Conservation (phyloP, 2,113 vertebrate genomes). For the Tragelaphus buxtoni region DNA sequence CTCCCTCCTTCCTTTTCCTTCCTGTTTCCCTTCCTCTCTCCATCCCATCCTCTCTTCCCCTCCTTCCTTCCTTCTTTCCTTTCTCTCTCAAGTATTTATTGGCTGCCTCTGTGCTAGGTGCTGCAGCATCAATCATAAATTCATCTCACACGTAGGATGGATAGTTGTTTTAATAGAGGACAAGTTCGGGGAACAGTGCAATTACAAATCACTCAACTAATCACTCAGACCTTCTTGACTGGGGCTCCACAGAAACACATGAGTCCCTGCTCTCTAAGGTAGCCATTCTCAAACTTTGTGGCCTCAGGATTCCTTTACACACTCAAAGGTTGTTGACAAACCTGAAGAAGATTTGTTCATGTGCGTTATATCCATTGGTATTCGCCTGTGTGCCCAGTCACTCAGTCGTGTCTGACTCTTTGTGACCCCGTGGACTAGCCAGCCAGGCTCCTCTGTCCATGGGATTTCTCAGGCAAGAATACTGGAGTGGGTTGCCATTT, state of each 20-base stretch:
- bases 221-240: not conserved
- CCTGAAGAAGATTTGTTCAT: not conserved
- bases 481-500: not conserved
- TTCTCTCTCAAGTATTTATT: not conserved
- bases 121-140: not conserved
- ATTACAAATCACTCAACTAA: not conserved
- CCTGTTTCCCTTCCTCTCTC: not conserved
- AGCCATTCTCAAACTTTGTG: not conserved
- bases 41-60: fast-evolving
- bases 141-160: not conserved
- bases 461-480: not conserved
- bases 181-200: not conserved
- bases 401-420: not conserved
- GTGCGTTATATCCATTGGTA: not conserved
- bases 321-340: not conserved
- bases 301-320: not conserved
- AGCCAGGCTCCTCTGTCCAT: not conserved
- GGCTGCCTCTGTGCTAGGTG: not conserved
- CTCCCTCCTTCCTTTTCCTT: not conserved
- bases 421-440: not conserved
- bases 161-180: not conserved
- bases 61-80: not conserved
- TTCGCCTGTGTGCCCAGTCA: not conserved
- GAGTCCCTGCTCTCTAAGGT: not conserved
- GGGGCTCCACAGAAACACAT: not conserved